Base-by-base conservation (phyloP, 2,888 invertebrate genomes). In the Cenopis cana region DNA sequence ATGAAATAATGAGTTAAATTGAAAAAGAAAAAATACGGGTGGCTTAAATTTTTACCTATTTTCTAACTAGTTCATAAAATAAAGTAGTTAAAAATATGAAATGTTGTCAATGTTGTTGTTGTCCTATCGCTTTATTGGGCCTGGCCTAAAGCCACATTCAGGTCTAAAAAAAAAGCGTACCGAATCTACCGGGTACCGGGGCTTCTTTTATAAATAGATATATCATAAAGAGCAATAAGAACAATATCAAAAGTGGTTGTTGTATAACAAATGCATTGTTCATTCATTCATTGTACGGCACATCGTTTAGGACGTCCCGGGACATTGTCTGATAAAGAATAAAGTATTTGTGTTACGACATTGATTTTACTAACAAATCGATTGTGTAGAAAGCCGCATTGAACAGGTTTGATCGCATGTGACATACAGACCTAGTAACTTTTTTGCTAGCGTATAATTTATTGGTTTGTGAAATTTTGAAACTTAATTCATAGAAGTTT, bases 341-440 rank as follows among this genome's bases (percentile, higher is more conserved):
- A 56, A 65, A 52, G 69, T 38, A 57, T 66, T 65, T 61, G 29
- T 64, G 38, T 66, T 71, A 67, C 69, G 55, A 52, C 61, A 66
- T 46, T 49, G 71, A 61, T 71, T 71, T 66, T 66, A 67, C 67
- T 72, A 64, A 70, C 62, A 68, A 67, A 74, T 70, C 70, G 55
- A 68, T 76, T 76, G 76, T 67, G 73, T 73, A 70, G 75, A 74
- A 76, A 73, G 72, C 64, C 60, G 49, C 29, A 62, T 41, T 54
- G 61, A 67, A 73, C 74, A 67, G 70, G 76, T 75, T 76, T 70
- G 20, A 20, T 54, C 61, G 73, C 64, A 64, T 73, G 59, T 73
- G 75, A 74, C 76, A 75, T 60, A 75, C 72, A 77, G 72, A 75
- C 74, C 75, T 66, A 70, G 69, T 68, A 68, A 50, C 67, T 75